Evolutionary conservation across 2,888 invertebrate species (phyloP).

Genomic region (Keiferia lycopersicella): DNA sequence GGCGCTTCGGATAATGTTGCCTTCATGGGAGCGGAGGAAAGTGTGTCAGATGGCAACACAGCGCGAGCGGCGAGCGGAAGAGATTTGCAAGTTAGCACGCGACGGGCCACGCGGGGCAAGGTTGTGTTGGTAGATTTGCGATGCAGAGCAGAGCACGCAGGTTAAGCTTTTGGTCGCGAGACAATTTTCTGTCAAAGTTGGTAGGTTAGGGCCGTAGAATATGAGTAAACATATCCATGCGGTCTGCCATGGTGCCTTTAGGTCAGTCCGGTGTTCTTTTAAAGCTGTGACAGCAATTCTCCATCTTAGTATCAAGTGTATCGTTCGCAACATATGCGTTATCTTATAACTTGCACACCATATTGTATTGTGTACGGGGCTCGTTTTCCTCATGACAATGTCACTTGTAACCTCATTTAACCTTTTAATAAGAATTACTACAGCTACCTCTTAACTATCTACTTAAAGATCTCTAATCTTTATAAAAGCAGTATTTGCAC

Average conservation of each 20-base stretch:
- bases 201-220: too few species aligned
- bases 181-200: too few species aligned
- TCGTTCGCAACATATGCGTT: background rate
- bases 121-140: too few species aligned
- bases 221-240: too few species aligned
- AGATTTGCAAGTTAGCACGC: background rate
- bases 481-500: background rate
- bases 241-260: too few species aligned
- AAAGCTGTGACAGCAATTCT: too few species aligned
- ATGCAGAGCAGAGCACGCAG: too few species aligned
- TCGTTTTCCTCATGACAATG: background rate
- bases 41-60: constrained; percentile 28
- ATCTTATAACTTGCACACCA: background rate
- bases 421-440: constrained; percentile 27
- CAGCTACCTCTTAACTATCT: constrained; percentile 12
- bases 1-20: constrained; percentile 36
- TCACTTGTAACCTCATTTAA: constrained; percentile 6
- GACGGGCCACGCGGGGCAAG: too few species aligned
- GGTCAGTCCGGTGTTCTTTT: too few species aligned
- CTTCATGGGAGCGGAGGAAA: constrained; percentile 26
- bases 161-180: too few species aligned
- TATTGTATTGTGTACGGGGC: background rate
- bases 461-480: background rate
- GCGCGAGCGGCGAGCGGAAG: constrained; percentile 5
- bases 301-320: too few species aligned